Conservation (phyloP, 2,113 vertebrate genomes). For the Gobius niger region DNA sequence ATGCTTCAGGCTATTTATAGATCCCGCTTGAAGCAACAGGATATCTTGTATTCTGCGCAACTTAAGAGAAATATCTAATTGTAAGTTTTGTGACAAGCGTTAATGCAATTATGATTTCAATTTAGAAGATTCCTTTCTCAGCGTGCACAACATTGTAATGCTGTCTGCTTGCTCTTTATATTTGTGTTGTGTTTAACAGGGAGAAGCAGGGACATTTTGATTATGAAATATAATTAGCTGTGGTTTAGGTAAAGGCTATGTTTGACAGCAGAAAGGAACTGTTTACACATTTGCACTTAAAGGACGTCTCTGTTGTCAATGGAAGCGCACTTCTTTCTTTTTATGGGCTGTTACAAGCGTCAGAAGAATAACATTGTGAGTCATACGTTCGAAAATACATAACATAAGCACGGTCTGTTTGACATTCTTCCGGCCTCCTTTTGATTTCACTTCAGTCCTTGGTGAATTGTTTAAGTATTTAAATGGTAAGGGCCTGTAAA, state of each 20-base stretch:
- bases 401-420: not conserved
- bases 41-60: not conserved
- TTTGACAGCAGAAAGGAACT: constrained; percentile 57
- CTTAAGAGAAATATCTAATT: too few species aligned
- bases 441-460: not conserved
- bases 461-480: not conserved
- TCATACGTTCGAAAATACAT: not conserved
- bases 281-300: constrained; percentile 66
- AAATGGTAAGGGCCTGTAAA: too few species aligned
- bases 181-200: constrained; percentile 36
- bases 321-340: constrained; percentile 28
- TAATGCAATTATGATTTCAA: too few species aligned
- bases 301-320: constrained; percentile 21
- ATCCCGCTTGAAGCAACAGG: constrained; percentile 21
- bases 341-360: constrained; percentile 26
- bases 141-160: constrained; percentile 10
- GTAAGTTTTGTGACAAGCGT: too few species aligned
- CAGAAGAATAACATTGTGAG: not conserved
- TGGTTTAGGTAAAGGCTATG: constrained; percentile 53
- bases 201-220: constrained; percentile 32
- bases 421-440: not conserved
- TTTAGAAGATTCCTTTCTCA: too few species aligned
- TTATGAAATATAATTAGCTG: constrained; percentile 27
- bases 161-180: constrained; percentile 25
- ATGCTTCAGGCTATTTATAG: constrained; percentile 36